Evolutionary conservation across 1,140 invertebrate species (phyloP), one percentile per base, ranked within the genome.

Genomic region (Hestina assimilis): DNA sequence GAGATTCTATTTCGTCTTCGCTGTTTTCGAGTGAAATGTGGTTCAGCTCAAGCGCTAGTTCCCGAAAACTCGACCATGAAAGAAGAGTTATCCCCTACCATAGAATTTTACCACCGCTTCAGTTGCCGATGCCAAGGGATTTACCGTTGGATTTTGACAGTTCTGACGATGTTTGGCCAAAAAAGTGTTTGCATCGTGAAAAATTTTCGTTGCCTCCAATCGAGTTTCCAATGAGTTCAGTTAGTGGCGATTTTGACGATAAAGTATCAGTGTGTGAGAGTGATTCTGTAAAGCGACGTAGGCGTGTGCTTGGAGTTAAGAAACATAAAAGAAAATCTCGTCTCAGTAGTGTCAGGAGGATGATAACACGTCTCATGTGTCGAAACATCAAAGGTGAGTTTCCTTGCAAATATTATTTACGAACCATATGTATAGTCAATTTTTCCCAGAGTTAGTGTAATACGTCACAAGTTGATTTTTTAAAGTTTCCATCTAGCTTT

Each of bases 201-300:
- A 77, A 72, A 42, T 74, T 83, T 28, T 85, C 76, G 0, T 56
- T 85, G 12, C 82, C 82, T 0, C 82, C 82, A 4, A 76, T 84
- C 15, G 69, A 75, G 24, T 24, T 79, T 59, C 69, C 75, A 4
- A 21, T 59, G 26, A 48, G 43, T 21, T 29, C 35, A 41, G 51
- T 41, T 11, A 52, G 47, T 23, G 56, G 46, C n/a, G 56, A 61
- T 15, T 51, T 59, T 17, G 38, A 46, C 2, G 60, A 53, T 17
- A 55, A 62, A 62, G 53, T 52, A 28, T 52, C 56, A 14, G 56
- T 48, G 48, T 50, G 61, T 54, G 59, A 61, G 11, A 63, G 61
- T 62, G 67, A 59, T 29, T 33, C 23, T 8, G 40, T 57, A 14
- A 62, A 35, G 17, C 56, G 50, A n/a, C 33, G 41, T 9, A 38